Evolutionary conservation across 2,888 invertebrate genomes (phyloP).

Genomic region (Dascillus cervinus): DNA sequence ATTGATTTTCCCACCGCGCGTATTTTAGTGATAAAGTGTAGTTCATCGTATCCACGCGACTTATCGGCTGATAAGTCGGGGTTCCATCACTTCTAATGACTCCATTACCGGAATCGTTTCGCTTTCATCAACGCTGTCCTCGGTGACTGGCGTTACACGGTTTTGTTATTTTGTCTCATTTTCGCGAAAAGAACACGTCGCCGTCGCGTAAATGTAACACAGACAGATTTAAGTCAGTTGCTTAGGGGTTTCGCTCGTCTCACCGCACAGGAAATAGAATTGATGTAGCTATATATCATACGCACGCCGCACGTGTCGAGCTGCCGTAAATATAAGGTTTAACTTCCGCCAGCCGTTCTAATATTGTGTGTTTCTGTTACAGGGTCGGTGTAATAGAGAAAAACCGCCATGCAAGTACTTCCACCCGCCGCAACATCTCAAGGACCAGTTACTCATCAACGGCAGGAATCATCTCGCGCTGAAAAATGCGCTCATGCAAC

Average conservation of each 20-base stretch:
- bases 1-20: slow-evolving; percentile 5
- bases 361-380: slow-evolving; percentile 37
- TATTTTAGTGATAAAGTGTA: slow-evolving; percentile 9
- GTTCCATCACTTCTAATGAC: slow-evolving; percentile 15
- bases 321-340: slow-evolving; percentile 9
- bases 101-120: slow-evolving; percentile 13
- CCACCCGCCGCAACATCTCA: slow-evolving; percentile 99
- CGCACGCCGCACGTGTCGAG: slow-evolving; percentile 7
- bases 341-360: slow-evolving; percentile 1
- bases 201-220: no score
- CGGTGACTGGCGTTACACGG: neutral
- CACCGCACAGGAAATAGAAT: slow-evolving; percentile 7
- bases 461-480: slow-evolving; percentile 98
- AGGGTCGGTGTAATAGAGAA: slow-evolving; percentile 99
- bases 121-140: slow-evolving; percentile 7
- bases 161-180: no score
- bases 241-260: slow-evolving; percentile 1
- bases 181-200: no score
- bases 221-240: slow-evolving; percentile 2
- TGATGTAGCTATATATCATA: slow-evolving; percentile 9
- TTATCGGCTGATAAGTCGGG: slow-evolving; percentile 11
- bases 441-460: slow-evolving; percentile 99
- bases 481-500: slow-evolving; percentile 96
- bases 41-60: slow-evolving; percentile 8
- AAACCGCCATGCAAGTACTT: slow-evolving; percentile 99